A percentile compares a stretch with the other conserved stretches of the same genome.
phyloP scores from a whole-genome alignment of 1,140 invertebrate genomes.

The Cephus cinctus region DNA sequence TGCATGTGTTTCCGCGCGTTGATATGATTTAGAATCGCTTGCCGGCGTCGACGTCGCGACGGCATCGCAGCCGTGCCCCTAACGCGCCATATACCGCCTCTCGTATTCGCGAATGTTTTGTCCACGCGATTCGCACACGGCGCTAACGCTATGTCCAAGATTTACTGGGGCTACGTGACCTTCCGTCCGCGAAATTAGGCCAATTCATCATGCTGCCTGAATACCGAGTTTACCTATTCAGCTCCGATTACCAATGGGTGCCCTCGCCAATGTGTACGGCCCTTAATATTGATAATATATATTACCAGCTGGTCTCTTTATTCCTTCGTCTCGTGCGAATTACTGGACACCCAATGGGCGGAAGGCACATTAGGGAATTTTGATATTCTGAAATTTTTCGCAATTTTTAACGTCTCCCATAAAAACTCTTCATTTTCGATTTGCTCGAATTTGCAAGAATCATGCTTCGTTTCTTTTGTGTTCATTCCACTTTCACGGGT shows the following conservation, averaged over 20 bases:
- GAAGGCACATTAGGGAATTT: too few species aligned
- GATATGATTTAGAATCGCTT: conserved; percentile 48
- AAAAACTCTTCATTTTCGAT: too few species aligned
- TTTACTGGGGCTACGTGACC: conserved; percentile 44
- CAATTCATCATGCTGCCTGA: conserved; percentile 41
- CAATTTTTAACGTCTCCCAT: too few species aligned
- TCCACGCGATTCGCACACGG: conserved; percentile 3
- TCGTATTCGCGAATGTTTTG: conserved; percentile 28
- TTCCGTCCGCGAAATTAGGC: conserved; percentile 45
- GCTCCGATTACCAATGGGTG: conserved; percentile 14
- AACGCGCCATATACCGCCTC: background rate
- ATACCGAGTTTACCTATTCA: conserved; percentile 22
- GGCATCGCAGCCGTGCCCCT: background rate
- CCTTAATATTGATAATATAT: too few species aligned
- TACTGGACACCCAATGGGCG: too few species aligned
- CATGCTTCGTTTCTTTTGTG: too few species aligned
- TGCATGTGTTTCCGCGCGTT: conserved; percentile 38
- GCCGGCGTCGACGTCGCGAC: conserved; percentile 4
- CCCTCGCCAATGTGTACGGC: too few species aligned
- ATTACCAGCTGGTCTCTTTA: too few species aligned
- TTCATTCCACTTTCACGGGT: background rate
- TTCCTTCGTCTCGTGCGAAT: too few species aligned
- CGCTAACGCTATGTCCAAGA: conserved; percentile 29
- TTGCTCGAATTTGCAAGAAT: too few species aligned
- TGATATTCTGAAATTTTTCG: too few species aligned